These are phyloP conservation scores for Carassius auratus DNA, from an alignment of 2,113 vertebrate species.

Conservation along the genomic window DNA sequence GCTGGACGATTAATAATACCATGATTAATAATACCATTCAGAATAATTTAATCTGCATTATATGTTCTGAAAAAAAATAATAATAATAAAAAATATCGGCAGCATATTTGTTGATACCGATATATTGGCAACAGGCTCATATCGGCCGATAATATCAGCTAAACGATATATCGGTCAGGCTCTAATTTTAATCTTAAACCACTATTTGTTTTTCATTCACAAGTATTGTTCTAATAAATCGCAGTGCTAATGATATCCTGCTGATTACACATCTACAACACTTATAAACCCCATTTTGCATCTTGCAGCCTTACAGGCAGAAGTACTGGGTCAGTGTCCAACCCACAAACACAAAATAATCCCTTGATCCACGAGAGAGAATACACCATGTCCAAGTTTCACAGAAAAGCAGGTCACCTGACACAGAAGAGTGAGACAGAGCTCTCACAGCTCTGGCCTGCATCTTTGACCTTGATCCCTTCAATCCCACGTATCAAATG, in stretches of 20 bases:
- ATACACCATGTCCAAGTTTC: conserved; percentile 24
- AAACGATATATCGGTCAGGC: no score
- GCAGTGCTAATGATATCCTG: not conserved
- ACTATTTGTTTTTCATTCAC: not conserved
- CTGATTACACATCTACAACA: not conserved
- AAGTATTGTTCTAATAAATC: not conserved
- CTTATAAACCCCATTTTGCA: no score
- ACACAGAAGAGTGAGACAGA: not conserved
- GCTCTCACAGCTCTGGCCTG: not conserved
- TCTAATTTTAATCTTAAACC: not conserved
- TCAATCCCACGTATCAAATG: conserved; percentile 17
- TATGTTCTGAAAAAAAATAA: no score
- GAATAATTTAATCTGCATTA: no score
- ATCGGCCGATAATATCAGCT: no score
- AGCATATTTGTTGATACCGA: no score
- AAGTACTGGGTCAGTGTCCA: conserved; percentile 24
- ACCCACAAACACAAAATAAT: conserved; percentile 24
- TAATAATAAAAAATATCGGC: no score
- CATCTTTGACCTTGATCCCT: conserved; percentile 37
- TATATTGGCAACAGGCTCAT: no score
- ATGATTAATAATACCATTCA: no score
- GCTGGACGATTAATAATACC: no score
- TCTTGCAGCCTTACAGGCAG: not conserved
- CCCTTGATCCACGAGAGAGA: conserved; percentile 32
- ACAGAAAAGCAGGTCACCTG: conserved; percentile 41